phyloP scores from a whole-genome alignment of 1,140 invertebrate genomes.

The Galleria mellonella region DNA sequence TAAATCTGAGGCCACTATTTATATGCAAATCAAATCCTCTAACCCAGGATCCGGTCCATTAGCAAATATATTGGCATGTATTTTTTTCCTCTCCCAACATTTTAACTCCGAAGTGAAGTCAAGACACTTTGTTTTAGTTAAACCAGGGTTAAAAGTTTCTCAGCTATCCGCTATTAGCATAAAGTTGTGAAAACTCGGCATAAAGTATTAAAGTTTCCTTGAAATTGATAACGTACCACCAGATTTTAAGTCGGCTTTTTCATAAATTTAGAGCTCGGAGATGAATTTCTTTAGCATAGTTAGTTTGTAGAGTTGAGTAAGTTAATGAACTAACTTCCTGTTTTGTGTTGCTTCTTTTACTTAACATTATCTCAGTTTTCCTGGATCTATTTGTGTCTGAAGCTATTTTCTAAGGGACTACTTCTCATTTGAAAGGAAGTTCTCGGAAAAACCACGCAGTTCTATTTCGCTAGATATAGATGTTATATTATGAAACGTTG shows the following conservation, averaged over 20 bases:
- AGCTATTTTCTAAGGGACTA: too few relatives aligned
- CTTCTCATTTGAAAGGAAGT: too few relatives aligned
- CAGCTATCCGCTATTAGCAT: constrained; percentile 13
- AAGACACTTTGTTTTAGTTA: constrained; percentile 37
- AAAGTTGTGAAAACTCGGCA: constrained; percentile 8
- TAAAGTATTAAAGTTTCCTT: constrained; percentile 16
- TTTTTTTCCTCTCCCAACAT: constrained; percentile 16
- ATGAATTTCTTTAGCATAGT: constrained; percentile 6
- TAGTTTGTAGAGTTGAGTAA: background rate
- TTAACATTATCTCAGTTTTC: too few relatives aligned
- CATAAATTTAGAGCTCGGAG: constrained; percentile 8
- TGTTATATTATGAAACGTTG: too few relatives aligned
- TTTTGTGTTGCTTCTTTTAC: constrained; percentile 1
- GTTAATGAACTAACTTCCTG: constrained; percentile 12
- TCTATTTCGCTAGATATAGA: too few relatives aligned
- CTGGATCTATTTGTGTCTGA: too few relatives aligned
- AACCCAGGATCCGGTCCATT: constrained; percentile 13
- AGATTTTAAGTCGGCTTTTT: constrained; percentile 14
- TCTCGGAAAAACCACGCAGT: too few relatives aligned
- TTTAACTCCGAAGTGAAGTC: constrained; percentile 18
- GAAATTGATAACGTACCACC: constrained; percentile 24
- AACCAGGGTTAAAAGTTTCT: constrained; percentile 14
- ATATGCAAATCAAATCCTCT: constrained; percentile 15
- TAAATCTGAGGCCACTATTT: constrained; percentile 2
- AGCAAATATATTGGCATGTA: constrained; percentile 16